phyloP scores from a whole-genome alignment of 2,888 invertebrate genomes.

The Stramonita haemastoma region DNA sequence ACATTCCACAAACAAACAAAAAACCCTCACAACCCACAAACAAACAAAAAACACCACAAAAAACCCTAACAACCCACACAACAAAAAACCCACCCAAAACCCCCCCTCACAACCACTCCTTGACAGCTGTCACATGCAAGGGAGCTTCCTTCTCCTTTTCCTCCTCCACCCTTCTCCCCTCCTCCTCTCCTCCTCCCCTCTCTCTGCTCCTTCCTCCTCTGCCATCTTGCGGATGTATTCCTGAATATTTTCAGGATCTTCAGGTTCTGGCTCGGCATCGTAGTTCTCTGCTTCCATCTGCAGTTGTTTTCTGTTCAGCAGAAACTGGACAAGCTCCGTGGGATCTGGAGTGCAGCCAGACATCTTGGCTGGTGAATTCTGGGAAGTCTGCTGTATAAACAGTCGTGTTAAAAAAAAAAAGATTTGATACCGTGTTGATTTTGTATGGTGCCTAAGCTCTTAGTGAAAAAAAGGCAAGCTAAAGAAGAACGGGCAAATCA shows the following conservation, averaged over 20 bases:
- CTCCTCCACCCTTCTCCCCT: slow-evolving; percentile 25
- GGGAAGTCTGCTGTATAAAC: background rate
- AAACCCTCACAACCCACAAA: too few species aligned
- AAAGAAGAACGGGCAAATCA: too few species aligned
- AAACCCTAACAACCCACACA: background rate
- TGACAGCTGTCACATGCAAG: slow-evolving; percentile 60
- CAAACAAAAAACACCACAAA: too few species aligned
- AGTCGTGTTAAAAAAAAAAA: too few species aligned
- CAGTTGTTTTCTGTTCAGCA: slow-evolving; percentile 11
- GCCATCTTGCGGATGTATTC: slow-evolving; percentile 46
- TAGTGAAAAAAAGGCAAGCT: too few species aligned
- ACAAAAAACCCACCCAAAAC: too few species aligned
- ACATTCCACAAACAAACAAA: too few species aligned
- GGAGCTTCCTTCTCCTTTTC: slow-evolving; percentile 52
- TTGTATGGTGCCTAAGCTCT: too few species aligned
- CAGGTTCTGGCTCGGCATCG: slow-evolving; percentile 38
- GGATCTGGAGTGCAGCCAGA: background rate
- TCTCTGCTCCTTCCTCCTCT: slow-evolving; percentile 42
- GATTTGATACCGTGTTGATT: too few species aligned
- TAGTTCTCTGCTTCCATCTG: slow-evolving; percentile 38
- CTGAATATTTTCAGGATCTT: slow-evolving; percentile 24
- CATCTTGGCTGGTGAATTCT: background rate
- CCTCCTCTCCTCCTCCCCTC: slow-evolving; percentile 35
- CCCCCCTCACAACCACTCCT: slow-evolving; percentile 52
- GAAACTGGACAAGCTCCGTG: slow-evolving; percentile 27